Evolutionary conservation across 2,888 invertebrate genomes (phyloP).

Genomic region (Drosophila tanythrix): DNA sequence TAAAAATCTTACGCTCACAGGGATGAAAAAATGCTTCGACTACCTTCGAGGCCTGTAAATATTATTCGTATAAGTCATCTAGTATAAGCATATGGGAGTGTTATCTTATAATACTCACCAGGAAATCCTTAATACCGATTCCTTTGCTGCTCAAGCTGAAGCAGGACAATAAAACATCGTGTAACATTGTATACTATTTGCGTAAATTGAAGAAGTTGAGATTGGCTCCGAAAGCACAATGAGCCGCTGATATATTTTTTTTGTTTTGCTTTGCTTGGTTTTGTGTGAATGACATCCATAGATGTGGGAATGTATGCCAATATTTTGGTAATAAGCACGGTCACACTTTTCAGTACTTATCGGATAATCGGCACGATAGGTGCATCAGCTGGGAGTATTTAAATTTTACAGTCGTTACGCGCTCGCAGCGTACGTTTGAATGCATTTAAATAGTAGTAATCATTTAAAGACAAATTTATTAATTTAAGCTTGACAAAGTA

Average conservation of each 20-base stretch:
- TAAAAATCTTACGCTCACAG: constrained; percentile 88
- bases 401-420: not conserved
- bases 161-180: constrained; percentile 82
- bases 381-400: constrained; percentile 1
- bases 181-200: constrained; percentile 74
- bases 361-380: constrained; percentile 12
- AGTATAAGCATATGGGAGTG: not conserved
- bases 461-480: not conserved
- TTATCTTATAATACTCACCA: constrained; percentile 62
- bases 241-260: constrained; percentile 8
- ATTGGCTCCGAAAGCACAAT: not conserved
- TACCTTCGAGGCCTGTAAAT: constrained; percentile 67
- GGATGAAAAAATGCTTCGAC: constrained; percentile 85
- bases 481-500: not conserved
- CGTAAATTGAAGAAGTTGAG: not conserved
- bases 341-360: not conserved
- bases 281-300: constrained; percentile 22
- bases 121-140: constrained; percentile 72
- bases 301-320: constrained; percentile 1
- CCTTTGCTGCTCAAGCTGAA: constrained; percentile 74
- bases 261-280: not conserved
- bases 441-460: not conserved
- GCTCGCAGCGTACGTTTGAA: not conserved
- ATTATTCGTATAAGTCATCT: not conserved
- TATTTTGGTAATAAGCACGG: constrained; percentile 1